These are phyloP conservation scores for Triplophysa bombifrons DNA, from an alignment of 2,797 vertebrate genomes.

Conservation along the genomic window DNA sequence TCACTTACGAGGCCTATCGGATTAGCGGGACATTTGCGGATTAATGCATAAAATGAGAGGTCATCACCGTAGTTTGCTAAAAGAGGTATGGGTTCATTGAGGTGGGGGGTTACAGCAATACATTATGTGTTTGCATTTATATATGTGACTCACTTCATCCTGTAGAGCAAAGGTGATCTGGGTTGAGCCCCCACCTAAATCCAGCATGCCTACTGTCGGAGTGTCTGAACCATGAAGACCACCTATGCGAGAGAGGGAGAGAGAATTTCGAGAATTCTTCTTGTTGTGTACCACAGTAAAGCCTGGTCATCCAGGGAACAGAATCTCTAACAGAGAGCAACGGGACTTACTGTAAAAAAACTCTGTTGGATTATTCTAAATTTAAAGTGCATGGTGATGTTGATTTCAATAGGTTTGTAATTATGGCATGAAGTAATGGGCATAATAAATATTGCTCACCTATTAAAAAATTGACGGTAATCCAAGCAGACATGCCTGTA, in stretches of 20 bases:
- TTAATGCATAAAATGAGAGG: slow-evolving; percentile 64
- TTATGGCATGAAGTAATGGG: background rate
- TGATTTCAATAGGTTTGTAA: background rate
- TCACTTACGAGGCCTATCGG: slow-evolving; percentile 57
- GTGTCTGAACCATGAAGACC: slow-evolving; percentile 73
- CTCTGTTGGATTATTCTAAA: too few relatives aligned
- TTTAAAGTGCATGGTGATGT: background rate
- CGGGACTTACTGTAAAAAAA: background rate
- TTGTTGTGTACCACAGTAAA: background rate
- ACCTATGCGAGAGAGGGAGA: slow-evolving; percentile 69
- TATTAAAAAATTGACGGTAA: slow-evolving; percentile 93
- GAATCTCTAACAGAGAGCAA: background rate
- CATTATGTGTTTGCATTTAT: background rate
- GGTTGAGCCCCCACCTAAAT: slow-evolving; percentile 93
- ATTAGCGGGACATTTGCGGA: slow-evolving; percentile 64
- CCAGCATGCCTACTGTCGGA: slow-evolving; percentile 87
- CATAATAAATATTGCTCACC: slow-evolving; percentile 70
- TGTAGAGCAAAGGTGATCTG: slow-evolving; percentile 93
- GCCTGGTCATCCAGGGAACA: background rate
- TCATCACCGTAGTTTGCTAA: slow-evolving; percentile 60
- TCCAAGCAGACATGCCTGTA: slow-evolving; percentile 92
- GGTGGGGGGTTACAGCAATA: slow-evolving; percentile 13
- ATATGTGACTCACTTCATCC: slow-evolving; percentile 77
- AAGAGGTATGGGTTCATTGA: slow-evolving; percentile 49
- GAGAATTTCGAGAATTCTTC: background rate